Evolutionary conservation across 1,140 invertebrate genomes (phyloP).

Genomic region (Cydia strobilella): DNA sequence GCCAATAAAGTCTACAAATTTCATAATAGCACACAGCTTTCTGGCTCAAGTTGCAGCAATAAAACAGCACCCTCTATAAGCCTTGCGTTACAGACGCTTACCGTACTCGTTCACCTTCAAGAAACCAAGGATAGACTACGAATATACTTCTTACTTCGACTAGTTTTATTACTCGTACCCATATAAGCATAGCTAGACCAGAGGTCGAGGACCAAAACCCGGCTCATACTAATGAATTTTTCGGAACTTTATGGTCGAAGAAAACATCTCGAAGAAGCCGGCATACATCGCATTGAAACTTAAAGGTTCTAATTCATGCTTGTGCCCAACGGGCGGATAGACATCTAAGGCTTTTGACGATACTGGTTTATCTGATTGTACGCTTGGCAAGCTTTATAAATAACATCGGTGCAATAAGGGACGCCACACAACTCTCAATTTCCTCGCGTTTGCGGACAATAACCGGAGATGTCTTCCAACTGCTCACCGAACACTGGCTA

Average conservation of each 20-base stretch:
- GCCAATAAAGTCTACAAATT: not conserved
- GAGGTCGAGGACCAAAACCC: too few relatives aligned
- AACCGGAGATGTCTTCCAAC: not conserved
- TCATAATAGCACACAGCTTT: not conserved
- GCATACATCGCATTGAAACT: too few relatives aligned
- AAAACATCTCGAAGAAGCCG: too few relatives aligned
- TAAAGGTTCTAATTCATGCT: too few relatives aligned
- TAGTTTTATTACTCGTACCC: too few relatives aligned
- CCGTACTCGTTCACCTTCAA: not conserved
- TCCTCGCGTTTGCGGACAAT: conserved; percentile 11
- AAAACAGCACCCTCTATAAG: not conserved
- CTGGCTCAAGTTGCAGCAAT: not conserved
- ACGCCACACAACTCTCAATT: conserved; percentile 13
- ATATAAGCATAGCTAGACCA: too few relatives aligned
- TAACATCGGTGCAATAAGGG: not conserved
- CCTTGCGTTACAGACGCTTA: not conserved
- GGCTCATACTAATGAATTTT: too few relatives aligned
- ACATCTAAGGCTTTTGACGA: too few relatives aligned
- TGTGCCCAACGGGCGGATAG: too few relatives aligned
- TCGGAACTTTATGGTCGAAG: too few relatives aligned
- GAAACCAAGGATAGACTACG: not conserved
- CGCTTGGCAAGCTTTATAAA: not conserved
- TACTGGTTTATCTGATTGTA: not conserved
- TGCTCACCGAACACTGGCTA: too few relatives aligned
- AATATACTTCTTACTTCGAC: too few relatives aligned